Evolutionary conservation across 2,797 vertebrate genomes (phyloP).

Genomic region (Manis javanica): DNA sequence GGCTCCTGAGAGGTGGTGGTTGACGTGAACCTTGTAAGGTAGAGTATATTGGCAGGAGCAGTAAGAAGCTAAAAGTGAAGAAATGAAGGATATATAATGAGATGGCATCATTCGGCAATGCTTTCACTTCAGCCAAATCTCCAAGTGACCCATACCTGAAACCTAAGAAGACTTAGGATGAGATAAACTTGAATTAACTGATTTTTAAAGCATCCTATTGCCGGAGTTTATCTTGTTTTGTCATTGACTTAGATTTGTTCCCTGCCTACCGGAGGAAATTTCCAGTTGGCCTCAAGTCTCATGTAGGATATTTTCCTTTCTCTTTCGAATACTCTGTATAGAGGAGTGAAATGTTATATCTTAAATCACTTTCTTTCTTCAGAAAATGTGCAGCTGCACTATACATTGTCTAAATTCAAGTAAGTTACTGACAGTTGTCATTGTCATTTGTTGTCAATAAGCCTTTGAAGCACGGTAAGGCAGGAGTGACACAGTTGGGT

Average conservation of each 20-base stretch:
- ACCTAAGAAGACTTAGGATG: neutral
- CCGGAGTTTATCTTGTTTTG: neutral
- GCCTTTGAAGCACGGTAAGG: neutral
- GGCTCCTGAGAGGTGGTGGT: neutral
- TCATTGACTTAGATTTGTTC: neutral
- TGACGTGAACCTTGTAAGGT: neutral
- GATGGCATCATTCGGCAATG: neutral
- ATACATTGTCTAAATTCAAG: neutral
- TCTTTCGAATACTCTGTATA: neutral
- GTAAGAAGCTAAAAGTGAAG: neutral
- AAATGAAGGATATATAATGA: neutral
- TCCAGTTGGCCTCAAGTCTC: neutral
- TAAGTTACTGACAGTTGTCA: neutral
- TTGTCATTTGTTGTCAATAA: neutral
- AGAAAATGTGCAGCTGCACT: neutral
- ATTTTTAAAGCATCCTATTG: conserved; percentile 1
- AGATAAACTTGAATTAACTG: neutral
- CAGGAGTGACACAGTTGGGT: neutral
- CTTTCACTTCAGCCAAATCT: neutral
- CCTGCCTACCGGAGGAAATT: conserved; percentile 3
- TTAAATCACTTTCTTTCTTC: neutral
- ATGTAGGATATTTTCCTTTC: neutral
- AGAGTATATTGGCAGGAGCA: neutral
- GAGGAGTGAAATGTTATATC: neutral
- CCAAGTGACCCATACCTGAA: neutral